Evolutionary conservation across 2,888 invertebrate species (phyloP).

Genomic region (Coenonympha arcania): DNA sequence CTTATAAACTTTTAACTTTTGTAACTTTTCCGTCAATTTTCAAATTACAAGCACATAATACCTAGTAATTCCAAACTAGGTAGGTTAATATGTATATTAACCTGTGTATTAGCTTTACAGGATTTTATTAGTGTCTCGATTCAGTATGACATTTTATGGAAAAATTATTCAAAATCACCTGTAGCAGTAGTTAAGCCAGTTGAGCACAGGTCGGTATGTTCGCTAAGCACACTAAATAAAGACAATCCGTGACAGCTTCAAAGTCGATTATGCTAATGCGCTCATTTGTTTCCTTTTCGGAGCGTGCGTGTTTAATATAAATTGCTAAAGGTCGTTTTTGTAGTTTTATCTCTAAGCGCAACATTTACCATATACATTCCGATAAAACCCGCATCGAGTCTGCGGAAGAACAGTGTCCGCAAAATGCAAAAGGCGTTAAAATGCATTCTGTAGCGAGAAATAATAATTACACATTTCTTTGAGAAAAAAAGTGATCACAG

Average conservation of each 20-base stretch:
- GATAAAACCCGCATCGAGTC: constrained; percentile 46
- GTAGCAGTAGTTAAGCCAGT: constrained; percentile 30
- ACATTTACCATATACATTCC: constrained; percentile 36
- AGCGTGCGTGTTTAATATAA: constrained; percentile 34
- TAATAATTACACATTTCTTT: not conserved
- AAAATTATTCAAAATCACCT: constrained; percentile 45
- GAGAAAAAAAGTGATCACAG: not conserved
- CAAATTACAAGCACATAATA: no score
- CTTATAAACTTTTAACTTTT: no score
- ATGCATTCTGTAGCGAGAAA: not conserved
- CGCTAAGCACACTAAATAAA: constrained; percentile 47
- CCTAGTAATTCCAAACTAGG: no score
- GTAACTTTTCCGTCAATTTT: no score
- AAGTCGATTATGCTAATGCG: constrained; percentile 57
- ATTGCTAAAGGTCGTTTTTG: constrained; percentile 30
- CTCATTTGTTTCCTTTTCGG: constrained; percentile 56
- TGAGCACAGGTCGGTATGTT: constrained; percentile 35
- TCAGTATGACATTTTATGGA: constrained; percentile 47
- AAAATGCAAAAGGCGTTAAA: not conserved
- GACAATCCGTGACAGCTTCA: constrained; percentile 44
- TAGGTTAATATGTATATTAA: no score
- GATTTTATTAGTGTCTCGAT: constrained; percentile 39
- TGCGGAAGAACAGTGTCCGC: constrained; percentile 42
- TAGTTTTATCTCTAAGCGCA: constrained; percentile 42
- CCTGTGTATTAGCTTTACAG: constrained; percentile 26